These are phyloP conservation scores for Furcifer pardalis DNA, from an alignment of 2,797 vertebrate genomes.

Conservation along the genomic window DNA sequence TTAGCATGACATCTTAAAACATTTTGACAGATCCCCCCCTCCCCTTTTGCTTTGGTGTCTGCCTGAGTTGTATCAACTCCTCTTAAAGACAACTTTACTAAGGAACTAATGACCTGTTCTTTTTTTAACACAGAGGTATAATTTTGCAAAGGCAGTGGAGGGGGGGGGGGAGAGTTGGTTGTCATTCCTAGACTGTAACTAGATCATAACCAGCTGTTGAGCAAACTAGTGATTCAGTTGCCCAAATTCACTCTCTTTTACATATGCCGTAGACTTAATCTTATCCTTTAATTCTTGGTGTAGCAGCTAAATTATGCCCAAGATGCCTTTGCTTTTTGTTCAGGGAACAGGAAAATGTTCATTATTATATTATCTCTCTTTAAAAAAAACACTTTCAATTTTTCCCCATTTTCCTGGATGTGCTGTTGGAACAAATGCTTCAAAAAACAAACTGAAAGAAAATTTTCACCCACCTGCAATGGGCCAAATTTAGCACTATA, in stretches of 20 bases:
- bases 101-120: slow-evolving; percentile 8
- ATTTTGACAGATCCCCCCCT: slow-evolving; percentile 27
- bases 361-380: too few species aligned
- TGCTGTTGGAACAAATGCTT: too few species aligned
- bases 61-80: slow-evolving; percentile 2
- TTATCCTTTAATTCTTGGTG: not conserved
- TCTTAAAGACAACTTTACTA: slow-evolving; percentile 24
- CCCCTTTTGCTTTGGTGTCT: slow-evolving; percentile 7
- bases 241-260: not conserved
- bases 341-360: too few species aligned
- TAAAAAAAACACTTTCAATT: too few species aligned
- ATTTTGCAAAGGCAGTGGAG: not conserved
- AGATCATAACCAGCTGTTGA: slow-evolving; percentile 37
- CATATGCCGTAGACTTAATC: not conserved
- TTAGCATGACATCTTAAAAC: slow-evolving; percentile 38
- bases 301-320: too few species aligned
- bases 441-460: too few species aligned
- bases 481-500: too few species aligned
- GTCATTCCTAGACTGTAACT: slow-evolving; percentile 9
- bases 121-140: not conserved
- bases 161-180: not conserved
- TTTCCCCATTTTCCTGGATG: too few species aligned
- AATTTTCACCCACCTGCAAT: too few species aligned
- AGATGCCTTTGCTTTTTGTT: too few species aligned
- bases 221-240: not conserved